Base-by-base conservation (phyloP, 1,140 invertebrate species). In the Holotrichia oblita region DNA sequence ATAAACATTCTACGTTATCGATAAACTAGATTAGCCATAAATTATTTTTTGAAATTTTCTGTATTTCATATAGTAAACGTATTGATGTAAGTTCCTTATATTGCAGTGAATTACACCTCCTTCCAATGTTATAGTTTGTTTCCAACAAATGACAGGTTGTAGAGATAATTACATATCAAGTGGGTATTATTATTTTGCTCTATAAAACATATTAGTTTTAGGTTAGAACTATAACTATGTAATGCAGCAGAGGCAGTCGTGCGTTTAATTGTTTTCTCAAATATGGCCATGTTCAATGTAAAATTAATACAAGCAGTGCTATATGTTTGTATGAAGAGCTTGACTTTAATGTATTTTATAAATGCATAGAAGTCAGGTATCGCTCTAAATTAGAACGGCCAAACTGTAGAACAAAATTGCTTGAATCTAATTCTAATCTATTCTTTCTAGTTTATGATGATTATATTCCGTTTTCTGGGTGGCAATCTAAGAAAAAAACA, bases 11-110 rank as follows among this genome's bases (percentile, higher is more conserved):
- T 14, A 55, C 1, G 6, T 17, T 55, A 17, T 17, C 48, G 48
- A n/a, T 55, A 55, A 55, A 55, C 48, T 55, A 55, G 48, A 55
- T 17, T 55, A n/a, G 48, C 48, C 48, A 17, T 55, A 17, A n/a
- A 55, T n/a, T 6, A 55, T 55, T 55, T 55, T 55, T 55, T 17
- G 14, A 7, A 14, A 14, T 55, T 17, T 55, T 55, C 12, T 17
- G n/a, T 17, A n/a, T 55, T 55, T 55, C n/a, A 6, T 55, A 14
- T 14, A 55, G 14, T 17, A 14, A 17, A 55, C 17, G 14, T 7
- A 17, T 17, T 14, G n/a, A 17, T n/a, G 48, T 55, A n/a, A 34
- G 27, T 34, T 55, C n/a, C 48, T 14, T 55, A 55, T n/a, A 55
- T 14, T 17, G 14, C 14, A 55, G 48, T 55, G n/a, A 55, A 55